A percentile compares a stretch with the other conserved stretches of the same genome.
phyloP scores from a whole-genome alignment of 2,113 vertebrate species.

The Girardinichthys multiradiatus region DNA sequence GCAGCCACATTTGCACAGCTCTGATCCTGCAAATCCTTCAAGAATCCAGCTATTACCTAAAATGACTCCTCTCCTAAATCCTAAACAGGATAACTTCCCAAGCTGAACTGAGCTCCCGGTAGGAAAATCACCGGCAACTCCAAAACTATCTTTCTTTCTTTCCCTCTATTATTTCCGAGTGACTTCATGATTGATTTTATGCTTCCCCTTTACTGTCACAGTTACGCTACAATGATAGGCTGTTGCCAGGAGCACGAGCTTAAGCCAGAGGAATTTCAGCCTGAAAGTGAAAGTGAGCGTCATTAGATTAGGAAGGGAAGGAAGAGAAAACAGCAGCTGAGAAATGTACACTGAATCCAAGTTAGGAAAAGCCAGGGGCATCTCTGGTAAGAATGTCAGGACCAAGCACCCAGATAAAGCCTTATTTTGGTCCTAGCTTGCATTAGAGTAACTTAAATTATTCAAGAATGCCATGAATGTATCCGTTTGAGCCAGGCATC shows the following conservation, averaged over 20 bases:
- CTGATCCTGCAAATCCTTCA: neutral
- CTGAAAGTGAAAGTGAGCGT: conserved; percentile 69
- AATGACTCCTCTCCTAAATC: neutral
- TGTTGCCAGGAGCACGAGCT: conserved; percentile 62
- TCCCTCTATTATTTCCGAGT: conserved; percentile 5
- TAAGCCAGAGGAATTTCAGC: conserved; percentile 68
- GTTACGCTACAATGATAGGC: conserved; percentile 45
- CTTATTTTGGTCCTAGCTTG: conserved; percentile 34
- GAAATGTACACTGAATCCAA: conserved; percentile 42
- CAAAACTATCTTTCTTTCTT: neutral
- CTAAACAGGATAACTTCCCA: neutral
- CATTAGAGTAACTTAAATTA: conserved; percentile 19
- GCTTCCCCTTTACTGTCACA: conserved; percentile 56
- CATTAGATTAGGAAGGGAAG: conserved; percentile 48
- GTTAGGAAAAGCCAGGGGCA: conserved; percentile 35
- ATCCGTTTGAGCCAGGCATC: neutral
- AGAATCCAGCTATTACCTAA: neutral
- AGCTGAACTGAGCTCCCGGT: conserved; percentile 9
- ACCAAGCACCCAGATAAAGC: conserved; percentile 30
- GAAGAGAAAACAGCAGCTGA: conserved; percentile 46
- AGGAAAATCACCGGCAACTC: conserved; percentile 17
- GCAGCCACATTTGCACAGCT: neutral
- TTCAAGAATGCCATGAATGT: conserved; percentile 8
- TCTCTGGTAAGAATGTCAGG: conserved; percentile 45
- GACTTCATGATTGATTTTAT: conserved; percentile 57